Conservation (phyloP, 2,797 vertebrate species). For the Amblyopsis hoosieri region DNA sequence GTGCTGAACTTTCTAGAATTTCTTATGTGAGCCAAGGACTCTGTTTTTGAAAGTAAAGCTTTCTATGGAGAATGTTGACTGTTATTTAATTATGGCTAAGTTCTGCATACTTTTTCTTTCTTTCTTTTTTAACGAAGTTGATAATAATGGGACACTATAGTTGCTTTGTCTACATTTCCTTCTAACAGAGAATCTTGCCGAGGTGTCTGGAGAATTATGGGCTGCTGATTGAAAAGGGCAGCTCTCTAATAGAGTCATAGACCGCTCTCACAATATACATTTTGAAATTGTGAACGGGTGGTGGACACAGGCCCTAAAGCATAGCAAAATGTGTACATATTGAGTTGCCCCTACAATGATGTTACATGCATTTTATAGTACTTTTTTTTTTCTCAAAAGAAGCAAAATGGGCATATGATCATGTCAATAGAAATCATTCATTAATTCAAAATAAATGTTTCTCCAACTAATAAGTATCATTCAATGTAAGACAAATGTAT, state of each 20-base stretch:
- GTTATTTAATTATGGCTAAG: not conserved
- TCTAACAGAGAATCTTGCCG: slow-evolving; percentile 5
- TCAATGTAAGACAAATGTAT: too few species aligned
- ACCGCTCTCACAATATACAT: not conserved
- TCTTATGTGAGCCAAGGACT: slow-evolving; percentile 13
- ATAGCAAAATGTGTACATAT: too few species aligned
- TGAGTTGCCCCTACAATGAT: too few species aligned
- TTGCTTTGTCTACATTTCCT: slow-evolving; percentile 4
- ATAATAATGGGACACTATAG: not conserved
- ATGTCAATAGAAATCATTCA: too few species aligned
- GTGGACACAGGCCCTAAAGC: not conserved
- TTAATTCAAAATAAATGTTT: too few species aligned
- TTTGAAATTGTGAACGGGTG: not conserved
- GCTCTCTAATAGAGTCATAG: not conserved
- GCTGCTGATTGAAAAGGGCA: not conserved
- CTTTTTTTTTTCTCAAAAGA: too few species aligned
- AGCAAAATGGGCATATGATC: too few species aligned
- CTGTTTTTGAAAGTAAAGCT: slow-evolving; percentile 19
- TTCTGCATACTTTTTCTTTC: not conserved
- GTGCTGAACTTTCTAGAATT: slow-evolving; percentile 8
- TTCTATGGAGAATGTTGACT: not conserved
- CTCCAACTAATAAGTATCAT: too few species aligned
- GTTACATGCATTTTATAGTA: too few species aligned
- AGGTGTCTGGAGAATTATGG: slow-evolving; percentile 17
- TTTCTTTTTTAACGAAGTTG: not conserved